Evolutionary conservation across 35 echinoderm and acorn worm species (phyloP), one percentile per base, ranked within the genome.

Genomic region (Strongylocentrotus purpuratus): DNA sequence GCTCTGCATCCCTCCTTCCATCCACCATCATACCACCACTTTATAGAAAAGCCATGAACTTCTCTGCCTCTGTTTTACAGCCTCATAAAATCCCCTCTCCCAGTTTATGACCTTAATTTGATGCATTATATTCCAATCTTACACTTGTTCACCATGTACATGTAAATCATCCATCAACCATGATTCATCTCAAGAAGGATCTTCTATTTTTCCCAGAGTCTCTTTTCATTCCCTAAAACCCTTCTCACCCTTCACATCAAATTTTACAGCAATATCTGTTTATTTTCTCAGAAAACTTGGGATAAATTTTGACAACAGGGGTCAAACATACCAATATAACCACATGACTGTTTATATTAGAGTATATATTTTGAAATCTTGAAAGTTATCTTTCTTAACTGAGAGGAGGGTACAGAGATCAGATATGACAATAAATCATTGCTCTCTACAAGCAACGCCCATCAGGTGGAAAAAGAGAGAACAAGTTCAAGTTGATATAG

Each of bases 251-350:
- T 55, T 55, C 50, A 55, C 22, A 78, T 28, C 4, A n/a, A 78
- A 78, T 78, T 78, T 78, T 7, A 78, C 20, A 18, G 22, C 25
- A 28, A n/a, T 78, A 78, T 78, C 8, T 22, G 65, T 78, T 78
- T 78, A 78, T 78, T 78, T 78, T 78, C 65, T 78, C 65, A 28
- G 65, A 78, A 78, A 78, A 78, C 65, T 78, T 78, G 20, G 65
- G 65, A 78, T 78, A 78, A 78, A 78, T 28, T 78, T 78, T 78
- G 65, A 78, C 65, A 78, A 78, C 65, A 28, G 4, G 65, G 65
- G 65, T 78, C 65, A 78, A 78, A 78, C 65, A 28, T 5, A 78
- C 20, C 20, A 13, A 55, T 2, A 78, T 28, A 78, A 78, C 65
- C 65, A 78, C 65, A 55, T 78, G 65, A 28, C 25, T 78, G 65